Evolutionary conservation across 2,888 invertebrate species (phyloP).

Genomic region (Cosmia pyralina): DNA sequence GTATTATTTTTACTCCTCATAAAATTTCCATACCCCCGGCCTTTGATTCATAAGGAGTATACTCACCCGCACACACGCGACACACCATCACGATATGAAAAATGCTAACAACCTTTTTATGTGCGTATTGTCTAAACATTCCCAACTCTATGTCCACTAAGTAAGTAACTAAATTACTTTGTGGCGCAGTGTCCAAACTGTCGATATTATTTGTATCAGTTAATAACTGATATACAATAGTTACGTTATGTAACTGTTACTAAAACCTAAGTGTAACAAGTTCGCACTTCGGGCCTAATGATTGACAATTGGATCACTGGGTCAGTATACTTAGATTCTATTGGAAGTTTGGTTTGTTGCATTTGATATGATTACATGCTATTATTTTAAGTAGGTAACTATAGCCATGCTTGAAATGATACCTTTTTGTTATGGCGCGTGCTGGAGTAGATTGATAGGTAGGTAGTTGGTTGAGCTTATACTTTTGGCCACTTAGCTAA

Average conservation of each 20-base stretch:
- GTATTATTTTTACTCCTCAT: neutral
- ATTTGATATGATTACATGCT: slow-evolving; percentile 19
- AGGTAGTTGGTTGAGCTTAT: neutral
- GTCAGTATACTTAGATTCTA: slow-evolving; percentile 39
- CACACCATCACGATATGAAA: no score
- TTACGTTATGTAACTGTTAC: slow-evolving; percentile 36
- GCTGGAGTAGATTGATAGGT: neutral
- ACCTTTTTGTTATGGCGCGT: slow-evolving; percentile 11
- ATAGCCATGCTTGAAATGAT: slow-evolving; percentile 35
- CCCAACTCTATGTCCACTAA: slow-evolving; percentile 37
- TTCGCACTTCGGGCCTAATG: slow-evolving; percentile 48
- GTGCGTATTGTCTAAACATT: slow-evolving; percentile 40
- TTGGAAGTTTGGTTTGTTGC: slow-evolving; percentile 2
- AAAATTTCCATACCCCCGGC: neutral
- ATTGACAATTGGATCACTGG: slow-evolving; percentile 55
- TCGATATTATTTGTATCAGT: slow-evolving; percentile 61
- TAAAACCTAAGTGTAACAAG: slow-evolving; percentile 31
- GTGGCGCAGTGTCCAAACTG: slow-evolving; percentile 54
- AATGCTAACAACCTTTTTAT: neutral
- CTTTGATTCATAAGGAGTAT: no score
- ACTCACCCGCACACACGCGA: no score
- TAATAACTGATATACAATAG: slow-evolving; percentile 57
- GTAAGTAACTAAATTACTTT: slow-evolving; percentile 46
- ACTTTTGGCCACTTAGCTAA: neutral
- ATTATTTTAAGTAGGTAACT: slow-evolving; percentile 23